Percentiles rank a stretch among this genome's conserved stretches.
Evolutionary conservation across 1,140 invertebrate genomes (phyloP).

Genomic region (Probaryconus sp.): DNA sequence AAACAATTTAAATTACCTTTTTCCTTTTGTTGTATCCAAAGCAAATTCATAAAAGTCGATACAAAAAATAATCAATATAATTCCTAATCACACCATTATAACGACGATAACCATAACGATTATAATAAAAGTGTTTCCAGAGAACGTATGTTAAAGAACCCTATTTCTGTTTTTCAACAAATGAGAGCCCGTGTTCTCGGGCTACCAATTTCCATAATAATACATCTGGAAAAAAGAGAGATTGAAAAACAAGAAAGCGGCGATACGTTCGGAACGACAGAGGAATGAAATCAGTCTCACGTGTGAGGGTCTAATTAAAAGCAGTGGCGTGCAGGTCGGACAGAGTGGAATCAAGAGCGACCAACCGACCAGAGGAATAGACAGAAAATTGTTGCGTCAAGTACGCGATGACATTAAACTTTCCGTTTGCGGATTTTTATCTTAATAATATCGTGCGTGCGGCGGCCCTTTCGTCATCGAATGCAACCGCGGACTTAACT

Average conservation of each 20-base stretch:
- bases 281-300: constrained; percentile 14
- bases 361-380: constrained; percentile 25
- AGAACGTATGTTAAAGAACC: too few relatives aligned
- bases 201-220: too few relatives aligned
- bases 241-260: too few relatives aligned
- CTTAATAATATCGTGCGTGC: constrained; percentile 67
- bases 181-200: too few relatives aligned
- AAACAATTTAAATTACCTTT: too few relatives aligned
- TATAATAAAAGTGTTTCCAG: too few relatives aligned
- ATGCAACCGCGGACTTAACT: constrained; percentile 61
- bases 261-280: background rate
- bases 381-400: constrained; percentile 58
- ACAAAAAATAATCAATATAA: constrained; percentile 17
- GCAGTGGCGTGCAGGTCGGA: constrained; percentile 45
- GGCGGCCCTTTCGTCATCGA: constrained; percentile 46
- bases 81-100: too few relatives aligned
- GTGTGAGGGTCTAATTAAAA: constrained; percentile 62
- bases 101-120: too few relatives aligned
- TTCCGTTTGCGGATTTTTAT: constrained; percentile 69
- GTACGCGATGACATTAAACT: constrained; percentile 66
- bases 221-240: too few relatives aligned
- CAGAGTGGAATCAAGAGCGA: constrained; percentile 16
- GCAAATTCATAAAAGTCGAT: background rate
- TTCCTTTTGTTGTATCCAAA: too few relatives aligned
- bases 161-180: too few relatives aligned